phyloP scores from a whole-genome alignment of 2,113 vertebrate genomes.

The Corvus moneduloides region DNA sequence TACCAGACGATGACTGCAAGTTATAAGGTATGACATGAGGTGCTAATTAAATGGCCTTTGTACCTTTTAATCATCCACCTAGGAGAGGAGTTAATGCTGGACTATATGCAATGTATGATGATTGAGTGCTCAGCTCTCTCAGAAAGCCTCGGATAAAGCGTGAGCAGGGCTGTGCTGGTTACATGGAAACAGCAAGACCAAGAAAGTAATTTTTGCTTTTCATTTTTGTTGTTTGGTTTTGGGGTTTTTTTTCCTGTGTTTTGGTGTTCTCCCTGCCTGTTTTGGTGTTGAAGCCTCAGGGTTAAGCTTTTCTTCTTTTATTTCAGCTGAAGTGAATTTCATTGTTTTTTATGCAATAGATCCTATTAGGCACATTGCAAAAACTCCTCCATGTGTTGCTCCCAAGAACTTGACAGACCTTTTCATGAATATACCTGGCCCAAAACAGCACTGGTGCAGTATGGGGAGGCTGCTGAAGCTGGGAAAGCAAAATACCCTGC shows the following conservation, averaged over 20 bases:
- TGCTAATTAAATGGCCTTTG: background rate
- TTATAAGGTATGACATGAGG: background rate
- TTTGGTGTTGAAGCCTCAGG: background rate
- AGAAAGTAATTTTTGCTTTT: background rate
- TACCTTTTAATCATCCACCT: background rate
- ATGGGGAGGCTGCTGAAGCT: background rate
- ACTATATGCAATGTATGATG: background rate
- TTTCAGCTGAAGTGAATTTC: background rate
- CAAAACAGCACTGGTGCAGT: background rate
- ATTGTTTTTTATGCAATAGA: background rate
- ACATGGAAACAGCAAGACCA: background rate
- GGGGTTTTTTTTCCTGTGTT: background rate
- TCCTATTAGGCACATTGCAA: background rate
- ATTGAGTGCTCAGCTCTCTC: background rate
- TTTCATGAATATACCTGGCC: background rate
- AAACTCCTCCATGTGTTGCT: background rate
- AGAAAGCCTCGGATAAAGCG: background rate
- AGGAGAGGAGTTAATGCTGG: background rate
- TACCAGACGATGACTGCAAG: background rate
- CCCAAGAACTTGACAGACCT: background rate
- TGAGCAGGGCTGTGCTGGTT: background rate
- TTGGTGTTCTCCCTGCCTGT: fast-evolving
- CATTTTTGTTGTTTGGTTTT: background rate
- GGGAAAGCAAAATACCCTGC: background rate
- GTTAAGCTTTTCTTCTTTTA: background rate